Base-by-base conservation (phyloP, 2,797 vertebrate genomes). In the Zenarchopterus dispar region DNA sequence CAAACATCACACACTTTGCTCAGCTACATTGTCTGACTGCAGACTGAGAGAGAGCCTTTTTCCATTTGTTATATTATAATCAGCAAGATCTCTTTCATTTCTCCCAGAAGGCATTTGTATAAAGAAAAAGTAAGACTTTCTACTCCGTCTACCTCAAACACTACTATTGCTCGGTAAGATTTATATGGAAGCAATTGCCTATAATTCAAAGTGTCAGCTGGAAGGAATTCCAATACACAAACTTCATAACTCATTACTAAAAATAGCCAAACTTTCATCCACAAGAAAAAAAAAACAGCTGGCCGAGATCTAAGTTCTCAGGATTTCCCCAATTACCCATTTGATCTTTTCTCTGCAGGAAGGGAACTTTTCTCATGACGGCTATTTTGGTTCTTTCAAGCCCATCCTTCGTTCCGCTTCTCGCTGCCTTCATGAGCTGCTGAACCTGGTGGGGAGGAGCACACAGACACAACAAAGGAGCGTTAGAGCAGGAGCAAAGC, bases 361-460 rank as follows among this genome's bases (percentile, higher is more conserved):
- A 98, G 10, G 95, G 94, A 42, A 98, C 96, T 78, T 92, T 95
- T 55, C 95, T 91, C 96, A 98, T 95, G 75, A 99, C 95, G 0
- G 97, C 97, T 0, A 96, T 95, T 79, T 94, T 94, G 8, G 97
- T 99, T 86, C 97, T 97, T 88, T 98, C 97, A 54, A 99, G 90
- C 22, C 97, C 96, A 3, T 96, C 97, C 90, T 95, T 97, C 8
- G 97, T 99, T 57, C 96, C 96, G 0, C 95, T 98, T 42, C 92
- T 95, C 44, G 97, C 97, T 0, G 97, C 97, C 84, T 95, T 97
- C 97, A 99, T 98, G 78, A 99, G 90, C 88, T 98, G 96, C 2
- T 97, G 97, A 89, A 99, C 95, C 97, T 99, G 89, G 51, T 45
- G 47, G 67, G 70, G 56, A 60, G 64, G 39, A 79, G 75, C 56